phyloP scores from a whole-genome alignment of 2,113 vertebrate genomes.

The Capreolus pygargus region DNA sequence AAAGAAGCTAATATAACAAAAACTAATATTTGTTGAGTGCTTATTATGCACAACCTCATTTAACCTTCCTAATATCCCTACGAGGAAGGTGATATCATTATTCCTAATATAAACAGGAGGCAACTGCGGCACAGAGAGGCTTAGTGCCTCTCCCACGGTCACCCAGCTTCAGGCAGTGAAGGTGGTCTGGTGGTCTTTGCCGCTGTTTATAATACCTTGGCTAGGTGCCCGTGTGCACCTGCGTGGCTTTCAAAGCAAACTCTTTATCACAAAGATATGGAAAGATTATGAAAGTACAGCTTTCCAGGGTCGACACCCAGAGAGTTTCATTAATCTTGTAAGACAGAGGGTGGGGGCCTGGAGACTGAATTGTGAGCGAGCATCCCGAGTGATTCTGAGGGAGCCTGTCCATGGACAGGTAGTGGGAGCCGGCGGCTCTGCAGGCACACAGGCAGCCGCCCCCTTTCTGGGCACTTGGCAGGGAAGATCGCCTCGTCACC shows the following conservation, averaged over 20 bases:
- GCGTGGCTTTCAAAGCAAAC: not conserved
- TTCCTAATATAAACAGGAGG: not conserved
- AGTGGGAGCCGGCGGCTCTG: not conserved
- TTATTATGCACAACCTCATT: not conserved
- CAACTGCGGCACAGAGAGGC: not conserved
- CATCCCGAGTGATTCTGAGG: not conserved
- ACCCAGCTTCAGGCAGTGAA: not conserved
- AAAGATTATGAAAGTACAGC: not conserved
- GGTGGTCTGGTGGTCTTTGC: no score
- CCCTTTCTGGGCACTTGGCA: accelerated
- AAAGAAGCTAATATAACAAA: not conserved
- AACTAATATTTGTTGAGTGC: not conserved
- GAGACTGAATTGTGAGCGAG: not conserved
- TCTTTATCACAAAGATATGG: not conserved
- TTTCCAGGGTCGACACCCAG: not conserved
- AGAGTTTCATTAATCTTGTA: not conserved
- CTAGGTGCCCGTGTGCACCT: accelerated
- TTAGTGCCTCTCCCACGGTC: not conserved
- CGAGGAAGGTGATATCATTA: not conserved
- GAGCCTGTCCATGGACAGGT: accelerated
- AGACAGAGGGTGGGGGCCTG: not conserved
- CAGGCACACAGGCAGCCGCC: accelerated
- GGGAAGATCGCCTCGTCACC: not conserved
- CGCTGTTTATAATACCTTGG: accelerated
- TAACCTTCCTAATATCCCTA: not conserved